A percentile compares a stretch with the other conserved stretches of the same genome.
These are phyloP conservation scores for Lydus trimaculatus DNA, from an alignment of 2,888 invertebrate species.

Conservation along the genomic window DNA sequence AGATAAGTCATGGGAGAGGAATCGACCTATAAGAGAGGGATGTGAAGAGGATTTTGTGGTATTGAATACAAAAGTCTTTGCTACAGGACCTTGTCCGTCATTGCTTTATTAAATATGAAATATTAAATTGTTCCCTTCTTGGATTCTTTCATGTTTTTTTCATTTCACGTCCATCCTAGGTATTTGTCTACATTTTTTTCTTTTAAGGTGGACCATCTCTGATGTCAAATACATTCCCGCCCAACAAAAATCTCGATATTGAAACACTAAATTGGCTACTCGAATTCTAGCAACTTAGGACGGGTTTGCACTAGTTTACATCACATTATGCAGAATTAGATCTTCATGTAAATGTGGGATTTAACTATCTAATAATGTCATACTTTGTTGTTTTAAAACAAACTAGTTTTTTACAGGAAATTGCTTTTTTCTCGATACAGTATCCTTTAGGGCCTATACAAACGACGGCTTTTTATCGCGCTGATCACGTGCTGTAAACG, in stretches of 20 bases:
- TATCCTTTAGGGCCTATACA: too few species aligned
- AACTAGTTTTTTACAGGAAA: background rate
- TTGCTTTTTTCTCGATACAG: background rate
- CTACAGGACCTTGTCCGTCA: background rate
- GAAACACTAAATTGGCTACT: background rate
- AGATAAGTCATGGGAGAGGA: background rate
- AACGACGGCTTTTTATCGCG: too few species aligned
- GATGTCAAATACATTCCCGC: background rate
- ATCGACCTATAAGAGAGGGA: background rate
- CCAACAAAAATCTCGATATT: background rate
- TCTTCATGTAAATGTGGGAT: too few species aligned
- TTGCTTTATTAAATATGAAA: constrained; percentile 15
- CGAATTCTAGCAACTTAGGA: background rate
- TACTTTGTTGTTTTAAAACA: too few species aligned
- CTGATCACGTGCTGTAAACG: too few species aligned
- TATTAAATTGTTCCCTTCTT: constrained; percentile 15
- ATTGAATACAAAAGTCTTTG: background rate
- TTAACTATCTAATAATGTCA: too few species aligned
- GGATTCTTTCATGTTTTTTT: background rate
- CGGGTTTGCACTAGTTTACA: too few species aligned
- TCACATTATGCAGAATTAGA: too few species aligned
- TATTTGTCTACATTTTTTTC: background rate
- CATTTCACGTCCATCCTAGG: background rate
- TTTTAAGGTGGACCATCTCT: background rate
- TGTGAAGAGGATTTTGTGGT: constrained; percentile 1